Conservation (phyloP, 1,140 invertebrate species). For the Drosophila azteca region DNA sequence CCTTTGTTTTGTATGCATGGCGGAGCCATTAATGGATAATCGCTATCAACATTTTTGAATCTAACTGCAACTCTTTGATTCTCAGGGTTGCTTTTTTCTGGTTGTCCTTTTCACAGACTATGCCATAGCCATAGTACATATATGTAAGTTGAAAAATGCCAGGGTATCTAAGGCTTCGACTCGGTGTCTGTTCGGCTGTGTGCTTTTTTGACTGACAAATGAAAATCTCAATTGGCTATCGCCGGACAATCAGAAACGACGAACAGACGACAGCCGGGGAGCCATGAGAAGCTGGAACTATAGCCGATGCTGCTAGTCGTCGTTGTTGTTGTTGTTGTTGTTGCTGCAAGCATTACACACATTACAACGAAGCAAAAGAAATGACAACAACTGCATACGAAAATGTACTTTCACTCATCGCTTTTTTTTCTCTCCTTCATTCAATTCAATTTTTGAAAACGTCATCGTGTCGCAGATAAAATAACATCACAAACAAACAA, state of each 20-base stretch:
- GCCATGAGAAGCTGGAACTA: slow-evolving; percentile 56
- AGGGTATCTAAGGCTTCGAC: too few species aligned
- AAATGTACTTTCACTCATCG: slow-evolving; percentile 81
- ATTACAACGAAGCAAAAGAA: slow-evolving; percentile 72
- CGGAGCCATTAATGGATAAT: too few species aligned
- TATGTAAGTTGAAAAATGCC: too few species aligned
- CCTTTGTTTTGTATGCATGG: too few species aligned
- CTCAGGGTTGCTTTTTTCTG: too few species aligned
- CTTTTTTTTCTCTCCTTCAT: slow-evolving; percentile 47
- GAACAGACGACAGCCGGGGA: slow-evolving; percentile 44
- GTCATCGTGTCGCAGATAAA: slow-evolving; percentile 76
- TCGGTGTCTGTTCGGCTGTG: not conserved
- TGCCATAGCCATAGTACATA: not conserved
- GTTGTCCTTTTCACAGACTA: not conserved
- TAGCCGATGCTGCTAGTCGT: slow-evolving; percentile 15
- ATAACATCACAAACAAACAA: slow-evolving; percentile 43
- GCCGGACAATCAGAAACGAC: slow-evolving; percentile 75
- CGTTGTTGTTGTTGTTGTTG: slow-evolving; percentile 32
- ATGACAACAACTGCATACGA: slow-evolving; percentile 74
- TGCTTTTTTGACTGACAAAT: slow-evolving; percentile 75
- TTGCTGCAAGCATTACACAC: slow-evolving; percentile 76
- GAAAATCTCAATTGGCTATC: slow-evolving; percentile 81
- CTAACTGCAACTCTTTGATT: too few species aligned
- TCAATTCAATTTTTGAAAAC: slow-evolving; percentile 65
- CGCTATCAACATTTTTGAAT: too few species aligned